phyloP scores from a whole-genome alignment of 2,797 vertebrate genomes.

The Tachyglossus aculeatus region DNA sequence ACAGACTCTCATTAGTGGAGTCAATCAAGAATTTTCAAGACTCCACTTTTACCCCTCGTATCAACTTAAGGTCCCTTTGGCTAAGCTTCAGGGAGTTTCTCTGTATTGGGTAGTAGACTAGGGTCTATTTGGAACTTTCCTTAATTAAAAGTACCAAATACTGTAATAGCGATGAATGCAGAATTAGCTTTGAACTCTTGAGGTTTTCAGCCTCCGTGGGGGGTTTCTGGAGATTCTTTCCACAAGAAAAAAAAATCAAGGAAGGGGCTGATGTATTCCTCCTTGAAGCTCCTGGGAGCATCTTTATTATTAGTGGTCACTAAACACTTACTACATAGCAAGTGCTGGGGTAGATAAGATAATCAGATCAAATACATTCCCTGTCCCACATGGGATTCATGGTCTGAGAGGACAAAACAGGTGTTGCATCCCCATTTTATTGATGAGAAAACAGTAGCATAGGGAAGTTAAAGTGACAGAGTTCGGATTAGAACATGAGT shows the following conservation, averaged over 20 bases:
- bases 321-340: too few species aligned
- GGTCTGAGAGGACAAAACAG: neutral
- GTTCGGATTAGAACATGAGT: neutral
- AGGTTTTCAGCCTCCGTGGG: constrained; percentile 27
- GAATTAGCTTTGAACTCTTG: constrained; percentile 46
- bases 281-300: too few species aligned
- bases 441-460: neutral
- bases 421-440: neutral
- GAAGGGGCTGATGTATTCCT: too few species aligned
- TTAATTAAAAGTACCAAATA: constrained; percentile 51
- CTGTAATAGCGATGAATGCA: constrained; percentile 45
- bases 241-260: too few species aligned
- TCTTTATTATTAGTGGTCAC: too few species aligned
- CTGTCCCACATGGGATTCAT: neutral
- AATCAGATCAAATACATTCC: too few species aligned
- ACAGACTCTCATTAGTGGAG: constrained; percentile 60
- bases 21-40: constrained; percentile 63
- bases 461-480: neutral
- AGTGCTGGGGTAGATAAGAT: too few species aligned
- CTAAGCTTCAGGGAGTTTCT: constrained; percentile 55
- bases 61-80: constrained; percentile 54
- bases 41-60: constrained; percentile 48
- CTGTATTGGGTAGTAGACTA: constrained; percentile 3
- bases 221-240: too few species aligned
- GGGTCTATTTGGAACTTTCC: constrained; percentile 47